Evolutionary conservation across 2,797 vertebrate species (phyloP).

Genomic region (Takifugu ocellatus): DNA sequence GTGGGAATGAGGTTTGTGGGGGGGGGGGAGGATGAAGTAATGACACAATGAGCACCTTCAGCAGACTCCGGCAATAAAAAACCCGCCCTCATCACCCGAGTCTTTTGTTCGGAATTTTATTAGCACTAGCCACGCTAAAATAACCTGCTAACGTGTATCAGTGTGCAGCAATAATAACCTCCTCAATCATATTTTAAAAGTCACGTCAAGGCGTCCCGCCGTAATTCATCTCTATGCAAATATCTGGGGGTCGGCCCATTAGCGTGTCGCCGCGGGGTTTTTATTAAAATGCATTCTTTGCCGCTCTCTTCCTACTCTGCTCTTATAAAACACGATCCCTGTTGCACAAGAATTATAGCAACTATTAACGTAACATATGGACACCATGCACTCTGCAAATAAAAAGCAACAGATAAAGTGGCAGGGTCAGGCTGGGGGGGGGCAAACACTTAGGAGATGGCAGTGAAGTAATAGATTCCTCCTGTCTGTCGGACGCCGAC

Average conservation of each 20-base stretch:
- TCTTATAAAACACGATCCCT: slow-evolving; percentile 86
- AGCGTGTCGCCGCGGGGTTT: slow-evolving; percentile 82
- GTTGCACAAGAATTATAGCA: slow-evolving; percentile 92
- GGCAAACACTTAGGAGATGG: slow-evolving; percentile 93
- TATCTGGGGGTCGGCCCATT: slow-evolving; percentile 89
- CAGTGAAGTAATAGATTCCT: slow-evolving; percentile 82
- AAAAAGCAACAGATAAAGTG: slow-evolving; percentile 93
- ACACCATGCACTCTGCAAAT: slow-evolving; percentile 90
- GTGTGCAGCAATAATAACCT: slow-evolving; percentile 87
- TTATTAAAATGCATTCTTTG: slow-evolving; percentile 90
- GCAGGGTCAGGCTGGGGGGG: slow-evolving; percentile 82
- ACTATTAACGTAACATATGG: slow-evolving; percentile 95
- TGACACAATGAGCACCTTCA: slow-evolving; percentile 73
- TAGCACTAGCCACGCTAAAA: slow-evolving; percentile 76
- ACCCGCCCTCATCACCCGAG: slow-evolving; percentile 63
- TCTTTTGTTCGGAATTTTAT: slow-evolving; percentile 78
- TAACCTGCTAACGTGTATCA: slow-evolving; percentile 82
- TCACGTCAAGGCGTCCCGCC: slow-evolving; percentile 80
- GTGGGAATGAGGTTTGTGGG: background rate
- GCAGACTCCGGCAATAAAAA: slow-evolving; percentile 65
- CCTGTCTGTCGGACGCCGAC: slow-evolving; percentile 45
- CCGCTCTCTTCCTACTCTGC: slow-evolving; percentile 76
- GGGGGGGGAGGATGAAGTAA: slow-evolving; percentile 58
- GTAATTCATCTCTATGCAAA: slow-evolving; percentile 98
- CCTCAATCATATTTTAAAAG: slow-evolving; percentile 96